Conservation (phyloP, 2,113 vertebrate species). For the Nothobranchius kuhntae region DNA sequence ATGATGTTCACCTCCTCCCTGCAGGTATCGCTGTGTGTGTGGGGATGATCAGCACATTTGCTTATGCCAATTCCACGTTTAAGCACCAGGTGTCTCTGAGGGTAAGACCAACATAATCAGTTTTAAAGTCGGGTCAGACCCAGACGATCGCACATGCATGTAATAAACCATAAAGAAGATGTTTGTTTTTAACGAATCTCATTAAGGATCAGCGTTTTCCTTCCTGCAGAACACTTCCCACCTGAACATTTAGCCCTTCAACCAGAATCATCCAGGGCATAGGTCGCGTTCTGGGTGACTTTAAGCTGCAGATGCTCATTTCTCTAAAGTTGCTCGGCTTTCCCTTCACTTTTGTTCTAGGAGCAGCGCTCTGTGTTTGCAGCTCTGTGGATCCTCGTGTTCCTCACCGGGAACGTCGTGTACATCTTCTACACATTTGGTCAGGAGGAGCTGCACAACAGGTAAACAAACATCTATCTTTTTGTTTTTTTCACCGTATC, state of each 20-base stretch:
- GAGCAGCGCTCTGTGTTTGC: slow-evolving; percentile 91
- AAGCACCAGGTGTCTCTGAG: slow-evolving; percentile 94
- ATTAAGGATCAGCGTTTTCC: too few species aligned
- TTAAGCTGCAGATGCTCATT: too few species aligned
- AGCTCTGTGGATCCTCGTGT: slow-evolving; percentile 90
- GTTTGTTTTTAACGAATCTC: too few species aligned
- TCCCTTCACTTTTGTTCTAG: slow-evolving; percentile 67
- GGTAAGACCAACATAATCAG: slow-evolving; percentile 73
- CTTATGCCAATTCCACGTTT: slow-evolving; percentile 92
- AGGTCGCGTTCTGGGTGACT: too few species aligned
- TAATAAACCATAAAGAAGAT: too few species aligned
- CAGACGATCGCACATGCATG: too few species aligned
- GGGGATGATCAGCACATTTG: slow-evolving; percentile 96
- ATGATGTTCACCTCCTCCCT: slow-evolving; percentile 23
- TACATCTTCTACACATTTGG: slow-evolving; percentile 95
- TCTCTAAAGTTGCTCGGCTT: too few species aligned
- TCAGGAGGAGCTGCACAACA: slow-evolving; percentile 92
- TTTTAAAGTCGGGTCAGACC: too few species aligned
- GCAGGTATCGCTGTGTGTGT: slow-evolving; percentile 94
- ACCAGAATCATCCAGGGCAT: too few species aligned
- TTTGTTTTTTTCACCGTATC: slow-evolving; percentile 18
- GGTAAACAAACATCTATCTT: slow-evolving; percentile 68
- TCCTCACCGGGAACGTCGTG: slow-evolving; percentile 88
- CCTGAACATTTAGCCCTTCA: too few species aligned
- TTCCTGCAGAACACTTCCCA: too few species aligned